Conservation (phyloP, 2,888 invertebrate species). For the Agrotis puta region DNA sequence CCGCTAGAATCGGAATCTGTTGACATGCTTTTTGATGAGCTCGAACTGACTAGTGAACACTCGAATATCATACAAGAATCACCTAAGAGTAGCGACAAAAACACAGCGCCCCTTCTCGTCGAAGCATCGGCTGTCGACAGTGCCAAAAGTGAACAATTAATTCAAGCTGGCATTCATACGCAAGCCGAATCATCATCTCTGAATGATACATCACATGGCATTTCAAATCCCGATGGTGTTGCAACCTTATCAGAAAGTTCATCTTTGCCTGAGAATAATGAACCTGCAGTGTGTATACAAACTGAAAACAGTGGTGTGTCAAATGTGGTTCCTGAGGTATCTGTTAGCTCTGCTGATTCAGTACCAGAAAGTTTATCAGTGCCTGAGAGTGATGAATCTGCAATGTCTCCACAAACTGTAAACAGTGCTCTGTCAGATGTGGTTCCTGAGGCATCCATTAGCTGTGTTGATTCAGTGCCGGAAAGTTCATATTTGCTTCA, state of each 20-base stretch:
- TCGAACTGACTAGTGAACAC: conserved; percentile 51
- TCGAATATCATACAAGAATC: conserved; percentile 62
- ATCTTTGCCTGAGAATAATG: conserved; percentile 38
- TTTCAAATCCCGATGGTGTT: conserved; percentile 68
- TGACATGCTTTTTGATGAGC: conserved; percentile 54
- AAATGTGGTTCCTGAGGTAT: conserved; percentile 39
- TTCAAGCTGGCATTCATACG: conserved; percentile 31
- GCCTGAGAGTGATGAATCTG: neutral
- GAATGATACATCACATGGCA: conserved; percentile 35
- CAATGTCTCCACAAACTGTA: neutral
- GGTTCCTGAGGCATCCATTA: conserved; percentile 5
- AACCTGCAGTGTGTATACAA: conserved; percentile 47
- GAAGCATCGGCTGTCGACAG: conserved; percentile 65
- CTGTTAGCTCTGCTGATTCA: conserved; percentile 10
- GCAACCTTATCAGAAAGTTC: conserved; percentile 71
- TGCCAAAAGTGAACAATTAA: conserved; percentile 71
- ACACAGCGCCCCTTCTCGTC: conserved; percentile 50
- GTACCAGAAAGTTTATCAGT: conserved; percentile 24
- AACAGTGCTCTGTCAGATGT: conserved; percentile 46
- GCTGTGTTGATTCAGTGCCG: neutral
- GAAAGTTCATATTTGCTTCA: conserved; percentile 4
- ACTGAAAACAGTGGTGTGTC: conserved; percentile 47
- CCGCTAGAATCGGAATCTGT: conserved; percentile 65
- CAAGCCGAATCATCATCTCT: conserved; percentile 55
- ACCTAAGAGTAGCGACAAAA: conserved; percentile 48